Conservation (phyloP, 2,113 vertebrate species). For the Phasianus colchicus region DNA sequence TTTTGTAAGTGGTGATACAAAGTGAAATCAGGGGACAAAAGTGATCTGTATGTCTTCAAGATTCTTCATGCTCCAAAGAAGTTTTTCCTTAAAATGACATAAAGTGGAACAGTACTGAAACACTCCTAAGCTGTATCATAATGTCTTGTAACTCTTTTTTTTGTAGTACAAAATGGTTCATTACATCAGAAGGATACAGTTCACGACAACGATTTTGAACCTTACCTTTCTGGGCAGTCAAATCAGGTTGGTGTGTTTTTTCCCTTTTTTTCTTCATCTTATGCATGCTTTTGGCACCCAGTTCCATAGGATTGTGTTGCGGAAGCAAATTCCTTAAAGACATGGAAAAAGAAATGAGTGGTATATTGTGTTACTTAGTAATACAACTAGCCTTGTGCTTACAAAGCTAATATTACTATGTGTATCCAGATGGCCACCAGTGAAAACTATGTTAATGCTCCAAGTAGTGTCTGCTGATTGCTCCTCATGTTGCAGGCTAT, state of each 20-base stretch:
- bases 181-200: conserved; percentile 94
- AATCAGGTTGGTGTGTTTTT: conserved; percentile 87
- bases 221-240: conserved; percentile 93
- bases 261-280: background rate
- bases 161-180: conserved; percentile 96
- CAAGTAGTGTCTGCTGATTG: background rate
- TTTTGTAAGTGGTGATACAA: background rate
- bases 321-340: conserved; percentile 61
- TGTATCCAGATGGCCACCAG: conserved; percentile 21
- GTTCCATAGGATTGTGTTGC: conserved; percentile 48
- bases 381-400: conserved; percentile 27
- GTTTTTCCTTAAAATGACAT: background rate
- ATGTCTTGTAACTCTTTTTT: conserved; percentile 52
- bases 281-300: background rate
- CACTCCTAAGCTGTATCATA: background rate
- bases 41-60: background rate
- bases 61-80: background rate
- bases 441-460: conserved; percentile 43
- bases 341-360: conserved; percentile 42
- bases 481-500: background rate
- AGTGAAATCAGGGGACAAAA: background rate
- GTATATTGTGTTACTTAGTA: conserved; percentile 45
- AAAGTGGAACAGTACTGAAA: background rate
- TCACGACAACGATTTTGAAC: conserved; percentile 95
- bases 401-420: conserved; percentile 17